Evolutionary conservation across 2,113 vertebrate genomes (phyloP).

Genomic region (Mugil cephalus): DNA sequence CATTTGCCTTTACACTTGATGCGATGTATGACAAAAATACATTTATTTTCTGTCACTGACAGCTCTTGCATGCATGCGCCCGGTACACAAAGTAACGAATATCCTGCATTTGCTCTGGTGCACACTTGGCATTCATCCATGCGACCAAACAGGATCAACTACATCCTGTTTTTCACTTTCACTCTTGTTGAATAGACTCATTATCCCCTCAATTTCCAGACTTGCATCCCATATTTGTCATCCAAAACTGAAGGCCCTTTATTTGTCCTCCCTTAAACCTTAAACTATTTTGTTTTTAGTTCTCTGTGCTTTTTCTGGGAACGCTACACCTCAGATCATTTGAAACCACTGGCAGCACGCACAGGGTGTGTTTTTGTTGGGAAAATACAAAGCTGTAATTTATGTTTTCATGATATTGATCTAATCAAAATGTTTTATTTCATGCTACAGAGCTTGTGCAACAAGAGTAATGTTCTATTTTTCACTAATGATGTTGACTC

Average conservation of each 20-base stretch:
- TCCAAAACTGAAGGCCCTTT: constrained; percentile 29
- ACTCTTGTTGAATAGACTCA: constrained; percentile 62
- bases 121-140: constrained; percentile 60
- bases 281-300: constrained; percentile 14
- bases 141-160: constrained; percentile 58
- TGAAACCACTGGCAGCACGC: background rate
- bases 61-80: constrained; percentile 22
- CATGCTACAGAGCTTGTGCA: background rate
- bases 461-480: background rate
- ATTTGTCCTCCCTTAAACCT: constrained; percentile 29
- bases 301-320: constrained; percentile 12
- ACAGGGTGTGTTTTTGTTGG: background rate
- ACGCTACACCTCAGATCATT: constrained; percentile 11
- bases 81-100: constrained; percentile 44
- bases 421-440: constrained; percentile 20
- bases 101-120: constrained; percentile 52
- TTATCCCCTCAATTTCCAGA: constrained; percentile 52
- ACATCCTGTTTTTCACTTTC: constrained; percentile 67
- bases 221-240: constrained; percentile 25
- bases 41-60: constrained; percentile 7
- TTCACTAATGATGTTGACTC: constrained; percentile 1
- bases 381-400: constrained; percentile 14
- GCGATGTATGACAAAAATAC: constrained; percentile 7
- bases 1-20: background rate
- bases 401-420: constrained; percentile 27